Conservation (phyloP, 2,113 vertebrate species). For the Crotalus horridus region DNA sequence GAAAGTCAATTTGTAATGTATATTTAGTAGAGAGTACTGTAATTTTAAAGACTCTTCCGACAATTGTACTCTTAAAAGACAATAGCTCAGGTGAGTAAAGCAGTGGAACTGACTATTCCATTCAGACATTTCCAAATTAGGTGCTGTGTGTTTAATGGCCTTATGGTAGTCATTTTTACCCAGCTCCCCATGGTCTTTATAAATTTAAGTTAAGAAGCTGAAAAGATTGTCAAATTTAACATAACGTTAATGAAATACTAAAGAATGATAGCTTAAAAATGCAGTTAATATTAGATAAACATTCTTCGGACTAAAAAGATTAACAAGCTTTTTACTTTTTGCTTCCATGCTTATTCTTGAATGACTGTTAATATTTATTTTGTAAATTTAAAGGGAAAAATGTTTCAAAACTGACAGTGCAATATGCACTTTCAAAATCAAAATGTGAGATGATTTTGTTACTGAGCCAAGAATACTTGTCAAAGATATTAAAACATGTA, state of each 20-base stretch:
- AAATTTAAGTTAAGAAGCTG: neutral
- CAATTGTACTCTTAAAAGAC: slow-evolving; percentile 51
- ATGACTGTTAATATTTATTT: slow-evolving; percentile 47
- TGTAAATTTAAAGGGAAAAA: slow-evolving; percentile 37
- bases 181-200: slow-evolving; percentile 24
- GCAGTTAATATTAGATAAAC: slow-evolving; percentile 14
- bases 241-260: slow-evolving; percentile 6
- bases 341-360: slow-evolving; percentile 34
- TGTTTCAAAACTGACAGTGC: slow-evolving; percentile 34
- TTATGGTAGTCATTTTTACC: slow-evolving; percentile 50
- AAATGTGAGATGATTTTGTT: slow-evolving; percentile 34
- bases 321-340: neutral
- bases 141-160: slow-evolving; percentile 38
- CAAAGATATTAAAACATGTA: slow-evolving; percentile 21
- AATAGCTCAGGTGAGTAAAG: slow-evolving; percentile 62
- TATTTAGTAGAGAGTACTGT: slow-evolving; percentile 51
- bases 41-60: slow-evolving; percentile 37
- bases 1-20: slow-evolving; percentile 37
- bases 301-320: neutral
- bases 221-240: neutral
- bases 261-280: neutral
- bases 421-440: slow-evolving; percentile 33
- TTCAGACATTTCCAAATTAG: slow-evolving; percentile 35
- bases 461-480: slow-evolving; percentile 48
- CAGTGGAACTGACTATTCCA: slow-evolving; percentile 40